Evolutionary conservation across 2,797 vertebrate genomes (phyloP).

Genomic region (Forpus xanthops): DNA sequence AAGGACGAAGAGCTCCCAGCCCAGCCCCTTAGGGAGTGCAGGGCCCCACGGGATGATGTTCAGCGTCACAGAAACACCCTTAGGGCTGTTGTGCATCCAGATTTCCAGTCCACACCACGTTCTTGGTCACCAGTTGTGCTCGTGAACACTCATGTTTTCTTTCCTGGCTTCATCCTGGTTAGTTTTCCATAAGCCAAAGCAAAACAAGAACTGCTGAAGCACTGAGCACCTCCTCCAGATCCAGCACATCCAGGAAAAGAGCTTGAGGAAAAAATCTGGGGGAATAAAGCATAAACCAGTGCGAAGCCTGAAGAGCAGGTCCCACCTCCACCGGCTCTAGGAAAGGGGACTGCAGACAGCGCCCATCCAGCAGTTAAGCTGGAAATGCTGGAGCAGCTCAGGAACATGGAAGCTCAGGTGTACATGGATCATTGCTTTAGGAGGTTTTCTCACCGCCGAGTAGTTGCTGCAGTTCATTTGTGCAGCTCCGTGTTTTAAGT

Average conservation of each 20-base stretch:
- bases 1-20: background rate
- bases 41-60: background rate
- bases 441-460: background rate
- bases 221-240: background rate
- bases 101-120: background rate
- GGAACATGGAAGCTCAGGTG: background rate
- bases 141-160: background rate
- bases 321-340: background rate
- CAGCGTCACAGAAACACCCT: background rate
- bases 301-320: background rate
- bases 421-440: background rate
- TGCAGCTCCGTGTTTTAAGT: background rate
- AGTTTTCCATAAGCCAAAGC: background rate
- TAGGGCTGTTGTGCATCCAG: background rate
- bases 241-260: background rate
- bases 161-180: background rate
- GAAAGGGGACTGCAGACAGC: background rate
- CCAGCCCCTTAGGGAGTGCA: rapidly evolving
- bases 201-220: background rate
- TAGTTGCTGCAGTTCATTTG: background rate
- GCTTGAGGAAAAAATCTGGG: background rate
- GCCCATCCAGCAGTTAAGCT: background rate
- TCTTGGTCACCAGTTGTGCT: background rate
- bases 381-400: background rate
- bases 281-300: background rate